Percentiles rank a stretch among this genome's conserved stretches.
Evolutionary conservation across 2,113 vertebrate genomes (phyloP).

Genomic region (Brachypteracias leptosomus): DNA sequence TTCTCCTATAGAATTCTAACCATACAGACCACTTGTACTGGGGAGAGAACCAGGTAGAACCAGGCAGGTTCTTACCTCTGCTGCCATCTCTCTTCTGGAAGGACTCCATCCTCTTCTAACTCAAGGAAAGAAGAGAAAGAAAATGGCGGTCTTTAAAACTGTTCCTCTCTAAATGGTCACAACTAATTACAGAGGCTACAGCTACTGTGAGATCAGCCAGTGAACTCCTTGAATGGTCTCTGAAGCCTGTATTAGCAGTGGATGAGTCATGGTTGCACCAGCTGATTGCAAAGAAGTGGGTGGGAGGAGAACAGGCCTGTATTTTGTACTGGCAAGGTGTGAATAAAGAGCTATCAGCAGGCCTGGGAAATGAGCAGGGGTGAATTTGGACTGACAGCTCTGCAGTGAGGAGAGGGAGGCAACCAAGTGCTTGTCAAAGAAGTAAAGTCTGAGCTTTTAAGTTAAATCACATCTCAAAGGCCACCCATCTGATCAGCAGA

Average conservation of each 20-base stretch:
- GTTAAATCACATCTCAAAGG: neutral
- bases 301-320: constrained; percentile 1
- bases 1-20: neutral
- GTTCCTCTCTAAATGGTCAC: neutral
- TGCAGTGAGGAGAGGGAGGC: neutral
- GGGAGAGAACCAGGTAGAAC: neutral
- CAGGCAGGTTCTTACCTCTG: neutral
- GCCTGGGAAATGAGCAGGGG: neutral
- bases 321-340: neutral
- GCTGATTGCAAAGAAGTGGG: constrained; percentile 34
- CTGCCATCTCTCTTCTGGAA: neutral
- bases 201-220: neutral
- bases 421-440: neutral
- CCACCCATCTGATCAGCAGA: neutral
- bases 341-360: neutral
- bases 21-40: neutral
- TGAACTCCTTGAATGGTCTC: constrained; percentile 13
- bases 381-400: neutral
- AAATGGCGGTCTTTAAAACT: neutral
- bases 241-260: constrained; percentile 18
- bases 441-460: neutral
- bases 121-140: neutral
- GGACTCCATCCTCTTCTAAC: neutral
- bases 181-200: neutral
- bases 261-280: constrained; percentile 38